These are phyloP conservation scores for Erpornis zantholeuca DNA, from an alignment of 2,113 vertebrate species.

Conservation along the genomic window DNA sequence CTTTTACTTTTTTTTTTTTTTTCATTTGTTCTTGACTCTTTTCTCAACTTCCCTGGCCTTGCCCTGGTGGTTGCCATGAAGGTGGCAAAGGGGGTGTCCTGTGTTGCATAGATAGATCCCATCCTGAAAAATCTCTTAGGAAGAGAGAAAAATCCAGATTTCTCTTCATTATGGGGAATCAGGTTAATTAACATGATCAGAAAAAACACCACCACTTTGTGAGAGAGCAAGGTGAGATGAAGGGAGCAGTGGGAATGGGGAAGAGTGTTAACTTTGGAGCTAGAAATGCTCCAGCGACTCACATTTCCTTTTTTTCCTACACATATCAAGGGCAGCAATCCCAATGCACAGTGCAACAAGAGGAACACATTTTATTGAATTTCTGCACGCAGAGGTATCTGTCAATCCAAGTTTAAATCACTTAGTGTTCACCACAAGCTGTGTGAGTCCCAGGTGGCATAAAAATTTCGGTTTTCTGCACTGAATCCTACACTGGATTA, in stretches of 20 bases:
- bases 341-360: conserved; percentile 36
- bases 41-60: background rate
- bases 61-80: background rate
- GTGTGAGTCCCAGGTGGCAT: conserved; percentile 13
- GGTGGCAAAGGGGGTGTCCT: background rate
- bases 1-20: background rate
- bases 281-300: conserved; percentile 40
- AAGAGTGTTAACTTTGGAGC: conserved; percentile 3
- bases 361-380: conserved; percentile 58
- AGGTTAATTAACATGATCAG: background rate
- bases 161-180: background rate
- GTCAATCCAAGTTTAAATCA: conserved; percentile 61
- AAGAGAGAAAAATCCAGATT: background rate
- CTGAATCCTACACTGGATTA: background rate
- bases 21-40: background rate
- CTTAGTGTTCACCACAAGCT: conserved; percentile 36
- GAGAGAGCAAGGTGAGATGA: conserved; percentile 41
- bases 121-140: background rate
- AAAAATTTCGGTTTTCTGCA: conserved; percentile 40
- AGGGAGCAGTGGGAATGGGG: background rate
- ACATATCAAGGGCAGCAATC: conserved; percentile 41
- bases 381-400: conserved; percentile 52
- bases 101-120: background rate
- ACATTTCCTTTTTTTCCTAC: conserved; percentile 34
- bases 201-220: background rate